A percentile compares a stretch with the other conserved stretches of the same genome.
Conservation (phyloP, 2,113 vertebrate genomes). For the Danionella cerebrum region DNA sequence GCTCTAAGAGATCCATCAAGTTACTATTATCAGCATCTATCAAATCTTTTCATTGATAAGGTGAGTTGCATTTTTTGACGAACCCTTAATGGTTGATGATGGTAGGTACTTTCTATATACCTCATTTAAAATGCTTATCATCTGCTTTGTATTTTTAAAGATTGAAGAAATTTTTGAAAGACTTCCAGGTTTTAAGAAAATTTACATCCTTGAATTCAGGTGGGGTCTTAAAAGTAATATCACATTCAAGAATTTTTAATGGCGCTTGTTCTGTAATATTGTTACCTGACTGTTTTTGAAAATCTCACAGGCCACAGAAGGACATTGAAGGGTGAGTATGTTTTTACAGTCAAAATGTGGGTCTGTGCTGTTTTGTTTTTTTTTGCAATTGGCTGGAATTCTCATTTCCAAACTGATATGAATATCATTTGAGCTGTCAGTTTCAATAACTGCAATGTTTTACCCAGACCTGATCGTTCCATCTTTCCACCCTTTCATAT, state of each 20-base stretch:
- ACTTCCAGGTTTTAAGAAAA: constrained; percentile 78
- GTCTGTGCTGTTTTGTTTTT: no score
- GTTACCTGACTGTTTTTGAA: constrained; percentile 11
- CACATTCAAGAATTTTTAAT: background rate
- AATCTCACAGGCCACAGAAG: constrained; percentile 62
- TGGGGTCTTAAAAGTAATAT: constrained; percentile 41
- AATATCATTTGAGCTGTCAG: constrained; percentile 15
- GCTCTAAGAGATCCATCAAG: constrained; percentile 71
- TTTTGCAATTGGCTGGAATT: background rate
- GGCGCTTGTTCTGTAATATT: background rate
- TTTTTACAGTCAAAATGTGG: background rate
- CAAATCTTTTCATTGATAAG: constrained; percentile 70
- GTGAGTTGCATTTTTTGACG: constrained; percentile 52
- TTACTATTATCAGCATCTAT: constrained; percentile 61
- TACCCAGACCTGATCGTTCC: constrained; percentile 33
- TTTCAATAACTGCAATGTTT: constrained; percentile 13
- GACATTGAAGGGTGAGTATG: constrained; percentile 67
- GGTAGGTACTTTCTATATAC: no score
- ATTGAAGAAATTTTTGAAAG: constrained; percentile 73
- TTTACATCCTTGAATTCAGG: constrained; percentile 80
- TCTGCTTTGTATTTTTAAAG: constrained; percentile 45
- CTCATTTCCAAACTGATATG: background rate
- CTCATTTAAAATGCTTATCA: no score
- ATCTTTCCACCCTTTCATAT: constrained; percentile 26
- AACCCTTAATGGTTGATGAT: no score